Base-by-base conservation (phyloP, 1,140 invertebrate species). In the Aradophagus sp. region DNA sequence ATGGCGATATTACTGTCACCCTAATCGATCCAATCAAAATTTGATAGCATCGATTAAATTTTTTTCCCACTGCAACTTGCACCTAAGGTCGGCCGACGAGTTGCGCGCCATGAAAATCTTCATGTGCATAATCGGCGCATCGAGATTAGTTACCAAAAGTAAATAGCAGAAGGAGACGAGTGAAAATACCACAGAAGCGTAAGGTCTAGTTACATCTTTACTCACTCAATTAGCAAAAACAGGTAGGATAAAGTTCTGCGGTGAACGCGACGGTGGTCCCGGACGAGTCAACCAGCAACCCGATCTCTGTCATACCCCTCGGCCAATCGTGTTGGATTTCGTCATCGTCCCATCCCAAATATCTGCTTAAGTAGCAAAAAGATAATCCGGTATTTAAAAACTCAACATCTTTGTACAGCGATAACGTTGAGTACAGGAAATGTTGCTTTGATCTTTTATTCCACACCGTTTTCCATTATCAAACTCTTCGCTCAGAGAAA, bases 181-280 rank as follows among this genome's bases (percentile, higher is more conserved):
- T 80, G 80, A 78, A 83, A 82, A 84, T 85, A 85, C 80, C 80
- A 82, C 70, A 73, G 66, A 75, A 77, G 78, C 78, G 80, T 77
- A 78, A 84, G 84, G 80, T 85, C 84, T 81, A 84, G 81, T 85
- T 85, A 85, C 84, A 84, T 84, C 80, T 84, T 85, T 84, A 83
- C 80, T 84, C 84, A 80, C 81, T 84, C 84, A 85, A 85, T 85
- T 85, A 85, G 79, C 83, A 77, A 84, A 85, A 85, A 84, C 81
- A 83, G 81, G 77, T 80, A 84, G 81, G 82, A 84, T 84, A 81
- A 84, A 76, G 78, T 84, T 79, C 19, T 77, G 79, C 75, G 77
- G 79, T 66, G 69, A 80, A 67, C 78, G 66, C 75, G 74, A 77
- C 68, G 83, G 83, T 84, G 82, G 83, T 84, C 82, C 69, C 32